A percentile compares a stretch with the other conserved stretches of the same genome.
Conservation (phyloP, 2,797 vertebrate genomes). For the Cossypha caffra region DNA sequence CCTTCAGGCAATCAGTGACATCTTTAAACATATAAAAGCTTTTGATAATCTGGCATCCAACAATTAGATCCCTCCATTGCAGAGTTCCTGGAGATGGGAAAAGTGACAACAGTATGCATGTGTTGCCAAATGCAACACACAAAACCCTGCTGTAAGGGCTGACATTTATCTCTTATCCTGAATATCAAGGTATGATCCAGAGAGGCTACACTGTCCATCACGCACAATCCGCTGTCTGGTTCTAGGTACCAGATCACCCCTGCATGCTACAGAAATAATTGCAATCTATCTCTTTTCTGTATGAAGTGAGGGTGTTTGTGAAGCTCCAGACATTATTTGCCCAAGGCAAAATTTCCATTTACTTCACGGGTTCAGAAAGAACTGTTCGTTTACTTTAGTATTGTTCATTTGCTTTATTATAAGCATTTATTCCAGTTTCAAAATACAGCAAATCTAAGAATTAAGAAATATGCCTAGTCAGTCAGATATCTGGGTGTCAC, state of each 20-base stretch:
- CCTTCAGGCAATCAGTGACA: not conserved
- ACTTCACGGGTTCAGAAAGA: constrained; percentile 4
- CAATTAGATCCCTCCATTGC: not conserved
- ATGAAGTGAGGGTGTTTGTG: not conserved
- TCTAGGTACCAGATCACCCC: not conserved
- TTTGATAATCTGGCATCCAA: not conserved
- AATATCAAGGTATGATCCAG: not conserved
- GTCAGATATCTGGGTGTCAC: not conserved
- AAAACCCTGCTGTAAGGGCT: not conserved
- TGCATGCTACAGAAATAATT: not conserved
- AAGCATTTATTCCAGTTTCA: constrained; percentile 34
- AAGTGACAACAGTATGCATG: not conserved
- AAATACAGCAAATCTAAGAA: not conserved
- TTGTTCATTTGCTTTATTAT: constrained; percentile 38
- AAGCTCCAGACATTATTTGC: constrained; percentile 36
- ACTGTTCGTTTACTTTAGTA: constrained; percentile 20
- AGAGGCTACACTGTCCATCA: not conserved
- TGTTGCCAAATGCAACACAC: not conserved
- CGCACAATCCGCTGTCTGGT: not conserved
- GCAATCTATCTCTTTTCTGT: not conserved
- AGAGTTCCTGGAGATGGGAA: not conserved
- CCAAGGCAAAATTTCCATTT: constrained; percentile 36
- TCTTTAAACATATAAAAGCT: not conserved
- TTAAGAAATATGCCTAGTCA: not conserved
- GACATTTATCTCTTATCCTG: not conserved